These are phyloP conservation scores for Drosophila anomelani DNA, from an alignment of 2,888 invertebrate species.

Conservation along the genomic window DNA sequence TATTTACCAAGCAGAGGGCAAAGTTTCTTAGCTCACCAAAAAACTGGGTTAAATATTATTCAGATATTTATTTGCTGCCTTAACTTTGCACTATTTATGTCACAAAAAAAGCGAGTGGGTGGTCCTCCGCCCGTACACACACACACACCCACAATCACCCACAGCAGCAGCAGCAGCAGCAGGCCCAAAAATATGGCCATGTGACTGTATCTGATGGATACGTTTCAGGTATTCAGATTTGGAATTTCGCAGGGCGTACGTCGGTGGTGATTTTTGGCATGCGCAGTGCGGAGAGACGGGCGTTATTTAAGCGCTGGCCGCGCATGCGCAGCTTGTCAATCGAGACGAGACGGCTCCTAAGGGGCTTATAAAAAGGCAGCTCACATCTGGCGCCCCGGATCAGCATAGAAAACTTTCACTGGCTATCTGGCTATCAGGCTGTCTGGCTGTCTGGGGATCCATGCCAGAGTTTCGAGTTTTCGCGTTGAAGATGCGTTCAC, in stretches of 20 bases:
- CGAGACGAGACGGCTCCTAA: conserved; percentile 2
- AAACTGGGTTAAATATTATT: background rate
- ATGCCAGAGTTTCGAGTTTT: conserved; percentile 22
- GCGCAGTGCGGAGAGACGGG: conserved; percentile 60
- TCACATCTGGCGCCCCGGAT: conserved; percentile 44
- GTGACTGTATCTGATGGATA: conserved; percentile 52
- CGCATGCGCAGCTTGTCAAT: conserved; percentile 72
- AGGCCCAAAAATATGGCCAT: conserved; percentile 46
- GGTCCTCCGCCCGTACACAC: background rate
- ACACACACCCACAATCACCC: conserved; percentile 1
- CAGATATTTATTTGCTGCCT: background rate
- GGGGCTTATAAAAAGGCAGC: conserved; percentile 34
- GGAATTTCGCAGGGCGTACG: background rate
- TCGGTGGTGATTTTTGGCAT: conserved; percentile 56
- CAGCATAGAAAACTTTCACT: conserved; percentile 77
- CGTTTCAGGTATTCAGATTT: conserved; percentile 15
- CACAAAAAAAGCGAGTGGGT: conserved; percentile 1
- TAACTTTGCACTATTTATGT: conserved; percentile 9
- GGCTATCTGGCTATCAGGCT: conserved; percentile 9
- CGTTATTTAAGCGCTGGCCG: conserved; percentile 66
- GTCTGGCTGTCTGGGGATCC: conserved; percentile 26
- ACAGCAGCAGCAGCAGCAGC: conserved; percentile 10
- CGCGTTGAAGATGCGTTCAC: conserved; percentile 50
- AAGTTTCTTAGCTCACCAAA: background rate
- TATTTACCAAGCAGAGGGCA: background rate